Conservation (phyloP, 1,140 invertebrate genomes). For the Oedothorax gibbosus region DNA sequence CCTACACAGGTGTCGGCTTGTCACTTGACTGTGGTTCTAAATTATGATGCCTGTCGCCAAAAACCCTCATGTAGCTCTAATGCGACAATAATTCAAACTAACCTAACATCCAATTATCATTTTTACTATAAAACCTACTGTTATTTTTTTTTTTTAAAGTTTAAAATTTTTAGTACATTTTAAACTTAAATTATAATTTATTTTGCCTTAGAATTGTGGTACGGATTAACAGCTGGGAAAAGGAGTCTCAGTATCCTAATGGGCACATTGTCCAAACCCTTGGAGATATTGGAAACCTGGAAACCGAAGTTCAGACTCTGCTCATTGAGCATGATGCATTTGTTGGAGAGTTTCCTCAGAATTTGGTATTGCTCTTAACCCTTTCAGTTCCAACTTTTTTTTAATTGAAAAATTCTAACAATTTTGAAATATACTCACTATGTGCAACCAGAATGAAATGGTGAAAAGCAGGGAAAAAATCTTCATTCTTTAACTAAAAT, state of each 20-base stretch:
- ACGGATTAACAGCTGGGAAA: constrained; percentile 70
- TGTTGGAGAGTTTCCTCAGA: constrained; percentile 48
- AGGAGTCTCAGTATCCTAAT: constrained; percentile 69
- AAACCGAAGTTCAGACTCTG: constrained; percentile 65
- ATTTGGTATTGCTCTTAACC: constrained; percentile 36
- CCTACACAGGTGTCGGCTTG: too few species aligned
- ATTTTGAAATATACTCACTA: neutral
- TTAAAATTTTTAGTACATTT: too few species aligned
- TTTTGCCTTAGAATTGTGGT: constrained; percentile 66
- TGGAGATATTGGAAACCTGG: constrained; percentile 68
- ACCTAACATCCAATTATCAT: too few species aligned
- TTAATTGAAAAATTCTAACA: neutral
- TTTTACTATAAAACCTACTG: too few species aligned
- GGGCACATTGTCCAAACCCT: constrained; percentile 71
- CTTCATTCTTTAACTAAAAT: too few species aligned
- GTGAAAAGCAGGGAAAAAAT: too few species aligned
- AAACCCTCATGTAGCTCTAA: too few species aligned
- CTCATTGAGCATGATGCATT: constrained; percentile 63
- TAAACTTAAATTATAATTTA: constrained; percentile 5
- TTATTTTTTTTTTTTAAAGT: too few species aligned
- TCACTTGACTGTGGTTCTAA: too few species aligned
- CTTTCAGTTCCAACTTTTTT: neutral
- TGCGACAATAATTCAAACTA: too few species aligned
- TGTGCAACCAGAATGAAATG: neutral
- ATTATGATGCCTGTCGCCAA: too few species aligned